Evolutionary conservation across 2,797 vertebrate species (phyloP).

Genomic region (Lerista edwardsae): DNA sequence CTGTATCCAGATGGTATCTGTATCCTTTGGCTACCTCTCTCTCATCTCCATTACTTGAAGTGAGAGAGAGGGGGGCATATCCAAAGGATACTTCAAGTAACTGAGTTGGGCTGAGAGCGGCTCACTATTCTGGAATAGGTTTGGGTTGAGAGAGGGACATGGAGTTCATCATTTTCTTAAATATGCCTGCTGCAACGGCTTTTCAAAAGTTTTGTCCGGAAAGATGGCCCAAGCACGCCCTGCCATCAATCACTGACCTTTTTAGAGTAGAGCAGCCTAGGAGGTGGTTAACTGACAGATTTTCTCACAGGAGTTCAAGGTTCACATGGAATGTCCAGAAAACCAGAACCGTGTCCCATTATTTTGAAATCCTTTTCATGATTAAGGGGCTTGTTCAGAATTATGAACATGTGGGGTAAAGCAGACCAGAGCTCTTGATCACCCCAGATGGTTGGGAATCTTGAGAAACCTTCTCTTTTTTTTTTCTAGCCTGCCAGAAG

Average conservation of each 20-base stretch:
- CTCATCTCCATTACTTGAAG: neutral
- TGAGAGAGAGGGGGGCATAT: too few relatives aligned
- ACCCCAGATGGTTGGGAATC: neutral
- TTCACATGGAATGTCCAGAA: neutral
- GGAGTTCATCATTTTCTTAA: neutral
- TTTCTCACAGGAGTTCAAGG: neutral
- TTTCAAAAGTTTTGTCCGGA: neutral
- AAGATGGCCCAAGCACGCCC: neutral
- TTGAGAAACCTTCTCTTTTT: neutral
- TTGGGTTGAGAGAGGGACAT: neutral
- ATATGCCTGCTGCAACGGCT: neutral
- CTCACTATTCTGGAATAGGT: neutral
- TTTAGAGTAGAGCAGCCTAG: neutral
- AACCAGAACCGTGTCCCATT: neutral
- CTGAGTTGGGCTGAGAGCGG: neutral
- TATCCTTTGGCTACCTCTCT: too few relatives aligned
- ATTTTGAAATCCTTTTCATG: neutral
- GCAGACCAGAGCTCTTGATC: neutral
- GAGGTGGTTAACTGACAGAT: neutral
- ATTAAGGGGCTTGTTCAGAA: neutral
- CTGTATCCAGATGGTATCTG: too few relatives aligned
- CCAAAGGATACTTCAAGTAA: neutral
- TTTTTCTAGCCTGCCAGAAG: neutral
- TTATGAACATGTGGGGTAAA: neutral
- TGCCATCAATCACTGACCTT: neutral